A percentile compares a stretch with the other conserved stretches of the same genome.
These are phyloP conservation scores for Prionchulus punctatus DNA, from an alignment of 2,888 invertebrate species.

Conservation along the genomic window DNA sequence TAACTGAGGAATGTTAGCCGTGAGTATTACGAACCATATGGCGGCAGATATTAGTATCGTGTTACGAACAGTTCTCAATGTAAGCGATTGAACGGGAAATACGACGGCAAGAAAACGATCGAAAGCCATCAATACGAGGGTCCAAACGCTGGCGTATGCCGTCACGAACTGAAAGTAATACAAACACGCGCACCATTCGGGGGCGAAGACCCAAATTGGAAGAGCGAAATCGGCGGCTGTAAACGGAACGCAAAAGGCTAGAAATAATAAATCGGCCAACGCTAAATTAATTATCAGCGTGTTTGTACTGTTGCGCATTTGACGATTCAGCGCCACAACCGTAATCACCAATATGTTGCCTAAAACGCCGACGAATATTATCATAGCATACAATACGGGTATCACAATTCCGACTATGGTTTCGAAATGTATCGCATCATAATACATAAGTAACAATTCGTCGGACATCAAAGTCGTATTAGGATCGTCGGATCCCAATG, in stretches of 20 bases:
- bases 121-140: constrained; percentile 76
- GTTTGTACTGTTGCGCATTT: constrained; percentile 83
- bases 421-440: constrained; percentile 8
- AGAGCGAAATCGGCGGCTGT: constrained; percentile 76
- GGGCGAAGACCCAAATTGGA: constrained; percentile 75
- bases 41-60: constrained; percentile 58
- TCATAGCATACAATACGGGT: constrained; percentile 53
- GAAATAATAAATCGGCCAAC: constrained; percentile 62
- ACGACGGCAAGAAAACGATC: constrained; percentile 80
- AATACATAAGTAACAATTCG: too few species aligned
- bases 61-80: constrained; percentile 60
- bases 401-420: constrained; percentile 15
- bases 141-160: constrained; percentile 81
- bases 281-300: constrained; percentile 54
- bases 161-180: constrained; percentile 73
- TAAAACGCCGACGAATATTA: constrained; percentile 66
- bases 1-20: constrained; percentile 30
- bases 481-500: too few species aligned
- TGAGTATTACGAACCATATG: constrained; percentile 58
- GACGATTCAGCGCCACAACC: constrained; percentile 68
- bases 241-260: constrained; percentile 81
- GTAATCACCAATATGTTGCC: constrained; percentile 75
- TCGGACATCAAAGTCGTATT: too few species aligned
- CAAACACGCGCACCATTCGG: constrained; percentile 70
- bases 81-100: constrained; percentile 73